Evolutionary conservation across 2,797 vertebrate genomes (phyloP).

Genomic region (Anisognathus igniventris): DNA sequence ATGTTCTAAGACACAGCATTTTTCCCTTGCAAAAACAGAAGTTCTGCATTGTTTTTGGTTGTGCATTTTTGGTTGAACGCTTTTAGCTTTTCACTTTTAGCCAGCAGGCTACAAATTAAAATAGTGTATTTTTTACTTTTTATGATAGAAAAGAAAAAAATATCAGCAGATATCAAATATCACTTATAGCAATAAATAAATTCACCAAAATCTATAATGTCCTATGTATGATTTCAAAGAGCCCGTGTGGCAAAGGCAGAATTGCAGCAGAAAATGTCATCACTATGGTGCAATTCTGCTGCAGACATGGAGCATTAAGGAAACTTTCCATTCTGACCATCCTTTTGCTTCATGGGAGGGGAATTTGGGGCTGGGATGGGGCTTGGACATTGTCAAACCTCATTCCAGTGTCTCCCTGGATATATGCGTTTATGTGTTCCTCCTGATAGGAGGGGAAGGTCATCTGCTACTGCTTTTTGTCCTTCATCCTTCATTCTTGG

Average conservation of each 20-base stretch:
- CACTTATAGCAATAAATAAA: neutral
- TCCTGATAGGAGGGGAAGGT: neutral
- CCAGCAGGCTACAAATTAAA: neutral
- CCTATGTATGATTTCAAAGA: neutral
- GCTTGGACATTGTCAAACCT: neutral
- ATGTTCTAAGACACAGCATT: neutral
- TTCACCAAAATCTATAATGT: neutral
- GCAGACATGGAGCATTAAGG: neutral
- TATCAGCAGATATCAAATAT: neutral
- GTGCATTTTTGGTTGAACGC: fast-evolving
- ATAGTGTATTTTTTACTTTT: neutral
- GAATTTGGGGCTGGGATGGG: neutral
- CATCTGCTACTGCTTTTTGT: neutral
- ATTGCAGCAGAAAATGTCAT: neutral
- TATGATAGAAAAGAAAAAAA: neutral
- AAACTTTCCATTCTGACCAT: neutral
- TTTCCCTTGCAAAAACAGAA: neutral
- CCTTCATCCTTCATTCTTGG: neutral
- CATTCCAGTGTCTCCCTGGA: neutral
- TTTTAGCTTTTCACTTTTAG: neutral
- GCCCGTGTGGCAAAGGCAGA: neutral
- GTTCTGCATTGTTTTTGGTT: neutral
- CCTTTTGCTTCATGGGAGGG: neutral
- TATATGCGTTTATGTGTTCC: neutral
- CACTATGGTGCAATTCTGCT: neutral